Evolutionary conservation across 2,888 invertebrate species (phyloP).

Genomic region (Nomada lathburiana): DNA sequence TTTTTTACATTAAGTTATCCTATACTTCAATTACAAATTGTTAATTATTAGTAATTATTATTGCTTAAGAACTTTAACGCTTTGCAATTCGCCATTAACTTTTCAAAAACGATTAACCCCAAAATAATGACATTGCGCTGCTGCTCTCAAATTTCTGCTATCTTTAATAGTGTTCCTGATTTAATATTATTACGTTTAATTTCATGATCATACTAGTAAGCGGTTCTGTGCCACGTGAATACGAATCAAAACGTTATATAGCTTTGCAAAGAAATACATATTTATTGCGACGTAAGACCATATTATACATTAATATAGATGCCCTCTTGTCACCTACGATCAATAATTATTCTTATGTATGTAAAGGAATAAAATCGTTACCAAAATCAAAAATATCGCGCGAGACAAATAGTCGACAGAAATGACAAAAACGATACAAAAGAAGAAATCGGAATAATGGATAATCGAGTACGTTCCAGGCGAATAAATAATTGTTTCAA

Average conservation of each 20-base stretch:
- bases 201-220: not conserved
- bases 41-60: too few relatives aligned
- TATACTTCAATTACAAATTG: too few relatives aligned
- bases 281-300: slow-evolving; percentile 45
- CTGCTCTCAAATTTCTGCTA: too few relatives aligned
- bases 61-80: too few relatives aligned
- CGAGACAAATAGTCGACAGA: not conserved
- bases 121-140: too few relatives aligned
- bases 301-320: slow-evolving; percentile 16
- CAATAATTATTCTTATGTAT: slow-evolving; percentile 3
- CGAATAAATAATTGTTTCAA: slow-evolving; percentile 36
- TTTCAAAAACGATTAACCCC: too few relatives aligned
- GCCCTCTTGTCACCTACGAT: not conserved
- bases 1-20: too few relatives aligned
- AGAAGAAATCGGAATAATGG: not conserved
- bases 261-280: slow-evolving; percentile 13
- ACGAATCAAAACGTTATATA: slow-evolving; percentile 16
- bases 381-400: not conserved
- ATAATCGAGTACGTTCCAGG: slow-evolving; percentile 4
- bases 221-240: not conserved
- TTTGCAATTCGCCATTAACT: too few relatives aligned
- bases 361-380: not conserved
- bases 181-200: not conserved
- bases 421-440: not conserved
- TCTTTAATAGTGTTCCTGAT: too few relatives aligned